Evolutionary conservation across 2,113 vertebrate species (phyloP).

Genomic region (Neodon shergylaensis): DNA sequence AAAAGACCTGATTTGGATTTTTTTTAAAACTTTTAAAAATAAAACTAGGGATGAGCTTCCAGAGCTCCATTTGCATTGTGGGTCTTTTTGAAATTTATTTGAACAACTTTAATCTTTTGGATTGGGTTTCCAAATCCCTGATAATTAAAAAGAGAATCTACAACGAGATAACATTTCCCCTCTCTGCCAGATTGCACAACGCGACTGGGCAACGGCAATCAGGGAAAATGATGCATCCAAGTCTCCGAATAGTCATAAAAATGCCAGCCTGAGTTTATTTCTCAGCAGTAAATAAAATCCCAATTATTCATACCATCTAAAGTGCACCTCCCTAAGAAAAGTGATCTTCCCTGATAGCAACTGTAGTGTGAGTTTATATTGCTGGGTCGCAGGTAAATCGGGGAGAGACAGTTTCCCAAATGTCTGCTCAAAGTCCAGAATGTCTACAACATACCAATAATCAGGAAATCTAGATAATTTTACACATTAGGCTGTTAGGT

Average conservation of each 20-base stretch:
- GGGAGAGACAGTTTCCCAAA: neutral
- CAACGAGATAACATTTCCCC: conserved; percentile 53
- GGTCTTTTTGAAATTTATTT: conserved; percentile 44
- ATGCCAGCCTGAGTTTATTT: conserved; percentile 59
- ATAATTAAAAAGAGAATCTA: conserved; percentile 78
- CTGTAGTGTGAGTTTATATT: neutral
- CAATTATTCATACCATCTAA: conserved; percentile 64
- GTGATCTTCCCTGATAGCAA: neutral
- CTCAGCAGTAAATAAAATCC: conserved; percentile 72
- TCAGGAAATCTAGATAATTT: neutral
- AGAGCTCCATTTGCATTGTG: neutral
- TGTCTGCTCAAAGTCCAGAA: neutral
- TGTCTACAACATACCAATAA: neutral
- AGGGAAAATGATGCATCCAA: conserved; percentile 61
- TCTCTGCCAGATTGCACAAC: conserved; percentile 52
- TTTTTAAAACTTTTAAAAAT: conserved; percentile 48
- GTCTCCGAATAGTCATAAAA: conserved; percentile 68
- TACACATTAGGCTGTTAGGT: neutral
- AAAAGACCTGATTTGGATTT: conserved; percentile 22
- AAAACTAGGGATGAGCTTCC: neutral
- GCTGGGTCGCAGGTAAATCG: neutral
- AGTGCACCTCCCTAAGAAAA: conserved; percentile 13
- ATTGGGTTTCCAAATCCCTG: conserved; percentile 62
- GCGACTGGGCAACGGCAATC: conserved; percentile 15
- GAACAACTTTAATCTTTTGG: conserved; percentile 63